Evolutionary conservation across 2,888 invertebrate species (phyloP).

Genomic region (Protophormia terraenovae): DNA sequence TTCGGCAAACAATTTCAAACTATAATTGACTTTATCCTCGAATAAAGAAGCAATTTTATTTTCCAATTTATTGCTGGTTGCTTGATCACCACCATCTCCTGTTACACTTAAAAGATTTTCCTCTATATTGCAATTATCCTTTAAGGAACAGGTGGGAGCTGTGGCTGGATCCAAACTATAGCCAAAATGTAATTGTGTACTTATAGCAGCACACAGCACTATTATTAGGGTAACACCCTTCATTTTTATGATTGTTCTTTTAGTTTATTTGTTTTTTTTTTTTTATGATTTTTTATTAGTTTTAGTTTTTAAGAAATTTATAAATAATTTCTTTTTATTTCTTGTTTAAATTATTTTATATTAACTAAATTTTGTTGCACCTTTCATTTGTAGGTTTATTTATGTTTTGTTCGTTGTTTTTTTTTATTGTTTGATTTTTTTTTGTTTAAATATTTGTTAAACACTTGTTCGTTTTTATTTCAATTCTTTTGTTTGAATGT

Average conservation of each 20-base stretch:
- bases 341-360: neutral
- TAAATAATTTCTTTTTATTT: neutral
- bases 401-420: neutral
- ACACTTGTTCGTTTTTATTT: conserved; percentile 28
- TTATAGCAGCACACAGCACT: neutral
- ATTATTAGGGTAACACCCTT: conserved; percentile 48
- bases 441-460: conserved; percentile 13
- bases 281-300: neutral
- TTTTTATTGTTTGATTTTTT: neutral
- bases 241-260: too few relatives aligned
- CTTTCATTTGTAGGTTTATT: neutral
- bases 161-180: conserved; percentile 69
- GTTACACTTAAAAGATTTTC: conserved; percentile 74
- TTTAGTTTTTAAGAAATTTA: conserved; percentile 15
- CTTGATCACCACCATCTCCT: conserved; percentile 64
- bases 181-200: neutral
- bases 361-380: neutral
- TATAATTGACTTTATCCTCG: conserved; percentile 80
- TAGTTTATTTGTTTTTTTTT: neutral
- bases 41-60: conserved; percentile 78
- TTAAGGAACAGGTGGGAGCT: conserved; percentile 76
- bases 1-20: conserved; percentile 77
- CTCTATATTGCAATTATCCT: conserved; percentile 78
- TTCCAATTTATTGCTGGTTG: conserved; percentile 73
- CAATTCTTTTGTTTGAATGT: neutral